These are phyloP conservation scores for Tetrapedia diversipes DNA, from an alignment of 2,888 invertebrate genomes.

Conservation along the genomic window DNA sequence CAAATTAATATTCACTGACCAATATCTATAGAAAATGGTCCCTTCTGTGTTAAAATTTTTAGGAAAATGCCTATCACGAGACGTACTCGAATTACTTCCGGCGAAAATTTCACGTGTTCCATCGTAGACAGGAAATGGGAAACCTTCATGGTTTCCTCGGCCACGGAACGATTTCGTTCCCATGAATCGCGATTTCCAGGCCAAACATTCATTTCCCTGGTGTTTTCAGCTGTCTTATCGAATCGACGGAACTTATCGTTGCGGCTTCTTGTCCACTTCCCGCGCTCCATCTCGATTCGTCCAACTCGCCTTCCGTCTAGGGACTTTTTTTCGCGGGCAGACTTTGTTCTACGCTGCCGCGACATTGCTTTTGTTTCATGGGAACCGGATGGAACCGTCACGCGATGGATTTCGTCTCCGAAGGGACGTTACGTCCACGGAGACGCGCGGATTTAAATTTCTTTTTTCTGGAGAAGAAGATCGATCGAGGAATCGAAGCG, in stretches of 20 bases:
- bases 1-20: too few relatives aligned
- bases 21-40: too few relatives aligned
- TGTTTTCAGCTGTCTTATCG: constrained; percentile 38
- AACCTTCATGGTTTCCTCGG: not conserved
- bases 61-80: not conserved
- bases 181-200: constrained; percentile 12
- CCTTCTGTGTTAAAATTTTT: not conserved
- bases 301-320: not conserved
- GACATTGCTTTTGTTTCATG: not conserved
- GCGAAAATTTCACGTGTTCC: not conserved
- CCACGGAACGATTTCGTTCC: constrained; percentile 7
- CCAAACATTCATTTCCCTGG: constrained; percentile 39
- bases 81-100: not conserved
- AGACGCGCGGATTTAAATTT: not conserved
- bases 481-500: not conserved
- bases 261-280: constrained; percentile 6
- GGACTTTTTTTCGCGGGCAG: not conserved
- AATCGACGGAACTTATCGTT: constrained; percentile 22
- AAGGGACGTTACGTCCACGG: not conserved
- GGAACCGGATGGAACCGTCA: constrained; percentile 4
- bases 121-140: not conserved
- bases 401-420: not conserved
- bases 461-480: not conserved
- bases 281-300: not conserved
- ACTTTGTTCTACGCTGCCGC: not conserved